These are phyloP conservation scores for Alsophila aescularia DNA, from an alignment of 2,888 invertebrate genomes.

Conservation along the genomic window DNA sequence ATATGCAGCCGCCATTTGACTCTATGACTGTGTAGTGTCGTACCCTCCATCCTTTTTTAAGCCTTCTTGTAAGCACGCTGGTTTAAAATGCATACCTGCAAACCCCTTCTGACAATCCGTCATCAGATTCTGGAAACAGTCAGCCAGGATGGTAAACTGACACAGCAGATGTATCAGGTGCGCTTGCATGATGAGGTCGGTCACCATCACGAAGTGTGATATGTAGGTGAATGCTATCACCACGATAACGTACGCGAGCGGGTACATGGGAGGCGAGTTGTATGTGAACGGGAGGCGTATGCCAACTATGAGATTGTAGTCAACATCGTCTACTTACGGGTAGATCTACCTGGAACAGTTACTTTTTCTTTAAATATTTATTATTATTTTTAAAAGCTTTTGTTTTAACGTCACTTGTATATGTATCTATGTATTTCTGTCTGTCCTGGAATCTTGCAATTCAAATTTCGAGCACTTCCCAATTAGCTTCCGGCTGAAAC, in stretches of 20 bases:
- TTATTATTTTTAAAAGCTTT: too few species aligned
- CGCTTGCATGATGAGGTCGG: conserved; percentile 65
- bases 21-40: too few species aligned
- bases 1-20: too few species aligned
- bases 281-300: conserved; percentile 60
- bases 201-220: conserved; percentile 68
- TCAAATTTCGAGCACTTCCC: too few species aligned
- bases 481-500: too few species aligned
- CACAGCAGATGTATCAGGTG: conserved; percentile 68
- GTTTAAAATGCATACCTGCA: conserved; percentile 40
- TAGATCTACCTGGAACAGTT: conserved; percentile 57
- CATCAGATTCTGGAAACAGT: conserved; percentile 66
- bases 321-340: conserved; percentile 66
- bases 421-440: too few species aligned
- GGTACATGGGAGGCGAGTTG: conserved; percentile 48
- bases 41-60: too few species aligned
- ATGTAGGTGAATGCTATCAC: conserved; percentile 56
- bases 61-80: too few species aligned
- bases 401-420: too few species aligned
- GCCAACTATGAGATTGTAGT: conserved; percentile 65
- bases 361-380: too few species aligned
- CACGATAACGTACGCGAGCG: conserved; percentile 50
- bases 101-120: conserved; percentile 52
- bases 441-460: too few species aligned
- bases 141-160: conserved; percentile 61